Evolutionary conservation across 1,140 invertebrate species (phyloP), one percentile per base, ranked within the genome.

Genomic region (Manduca sexta): DNA sequence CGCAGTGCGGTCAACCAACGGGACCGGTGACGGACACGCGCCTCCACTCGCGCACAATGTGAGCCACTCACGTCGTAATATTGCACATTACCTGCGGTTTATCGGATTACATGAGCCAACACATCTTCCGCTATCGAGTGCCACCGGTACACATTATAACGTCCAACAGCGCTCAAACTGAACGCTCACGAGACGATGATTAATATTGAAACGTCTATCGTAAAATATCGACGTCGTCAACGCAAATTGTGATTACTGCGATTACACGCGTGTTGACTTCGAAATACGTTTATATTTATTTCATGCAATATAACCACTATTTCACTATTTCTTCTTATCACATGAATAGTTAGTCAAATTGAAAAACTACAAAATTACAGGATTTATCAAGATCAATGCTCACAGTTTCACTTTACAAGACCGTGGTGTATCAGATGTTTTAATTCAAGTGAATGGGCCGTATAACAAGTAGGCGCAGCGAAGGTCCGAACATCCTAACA

Each of bases 1-100:
- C 48, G 31, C 2, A 39, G 45, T 42, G 39, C 65, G 65, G 66
- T 62, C 66, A 61, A 61, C 18, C 60, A 69, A 69, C 66, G 66
- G 66, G 48, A 69, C 47, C 50, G 51, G 37, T 34, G 45, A 30
- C 17, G 33, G 49, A 17, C 30, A 39, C 41, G 41, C 45, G 35
- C 40, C 44, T 37, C 37, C 18, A 33, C 11, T 18, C 30, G 44
- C 29, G 39, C 45, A 12, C 38, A 48, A 49, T 52, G 37, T 50
- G 39, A 56, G 45, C 26, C 16, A 44, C 34, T 50, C 30, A 30
- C 39, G 18, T 26, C 34, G 15, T 15, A 26, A 42, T 8, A 42
- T 42, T 30, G 40, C 21, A 26, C 29, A 33, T 17, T 16, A 17
- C 17, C 26, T 45, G 49, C 29, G 49, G 49, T 50, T 3, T 26